Conservation (phyloP, 2,113 vertebrate species). For the Ellobius talpinus region DNA sequence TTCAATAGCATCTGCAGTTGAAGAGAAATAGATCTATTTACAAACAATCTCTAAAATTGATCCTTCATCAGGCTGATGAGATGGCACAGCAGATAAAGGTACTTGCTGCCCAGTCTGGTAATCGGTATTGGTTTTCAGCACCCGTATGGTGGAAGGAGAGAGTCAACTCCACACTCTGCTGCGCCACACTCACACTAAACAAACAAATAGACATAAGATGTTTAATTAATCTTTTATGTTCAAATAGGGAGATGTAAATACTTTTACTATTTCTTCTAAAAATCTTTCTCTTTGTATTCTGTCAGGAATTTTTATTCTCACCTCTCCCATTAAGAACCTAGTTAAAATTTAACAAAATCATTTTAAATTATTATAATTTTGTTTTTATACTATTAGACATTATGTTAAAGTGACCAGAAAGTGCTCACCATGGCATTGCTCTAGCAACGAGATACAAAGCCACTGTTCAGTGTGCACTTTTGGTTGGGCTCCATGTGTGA, state of each 20-base stretch:
- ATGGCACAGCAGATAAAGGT: too few species aligned
- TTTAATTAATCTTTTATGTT: background rate
- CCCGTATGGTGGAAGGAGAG: background rate
- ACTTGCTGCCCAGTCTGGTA: too few species aligned
- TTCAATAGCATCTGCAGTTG: background rate
- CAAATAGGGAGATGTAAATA: background rate
- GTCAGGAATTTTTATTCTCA: background rate
- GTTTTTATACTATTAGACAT: background rate
- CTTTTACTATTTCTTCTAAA: conserved; percentile 33
- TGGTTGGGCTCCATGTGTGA: background rate
- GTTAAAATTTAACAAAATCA: conserved; percentile 17
- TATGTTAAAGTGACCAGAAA: background rate
- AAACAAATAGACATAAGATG: background rate
- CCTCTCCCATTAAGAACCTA: background rate
- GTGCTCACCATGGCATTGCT: background rate
- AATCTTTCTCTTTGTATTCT: background rate
- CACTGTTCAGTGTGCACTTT: background rate
- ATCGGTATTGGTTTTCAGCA: background rate
- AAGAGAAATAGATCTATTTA: background rate
- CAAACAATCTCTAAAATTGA: background rate
- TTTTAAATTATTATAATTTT: background rate
- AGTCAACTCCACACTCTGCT: background rate
- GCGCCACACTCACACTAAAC: background rate
- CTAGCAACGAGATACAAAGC: background rate
- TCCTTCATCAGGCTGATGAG: background rate